Evolutionary conservation across 2,797 vertebrate species (phyloP).

Genomic region (Thaleichthys pacificus): DNA sequence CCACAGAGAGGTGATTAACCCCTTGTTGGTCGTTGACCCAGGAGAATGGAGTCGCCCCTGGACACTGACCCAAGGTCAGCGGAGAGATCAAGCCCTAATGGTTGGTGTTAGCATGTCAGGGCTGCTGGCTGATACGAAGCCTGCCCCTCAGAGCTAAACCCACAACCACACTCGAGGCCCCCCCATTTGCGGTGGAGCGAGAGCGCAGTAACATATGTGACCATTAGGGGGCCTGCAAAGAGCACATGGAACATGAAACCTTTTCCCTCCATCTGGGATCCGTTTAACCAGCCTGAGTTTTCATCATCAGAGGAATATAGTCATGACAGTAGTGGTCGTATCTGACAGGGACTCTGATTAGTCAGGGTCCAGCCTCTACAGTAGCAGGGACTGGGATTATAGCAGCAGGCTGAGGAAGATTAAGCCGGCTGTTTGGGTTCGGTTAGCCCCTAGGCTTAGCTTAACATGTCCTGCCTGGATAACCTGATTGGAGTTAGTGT

Average conservation of each 20-base stretch:
- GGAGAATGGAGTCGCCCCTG: background rate
- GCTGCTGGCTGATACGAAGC: background rate
- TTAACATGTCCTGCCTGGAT: background rate
- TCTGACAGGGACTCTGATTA: background rate
- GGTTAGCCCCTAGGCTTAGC: background rate
- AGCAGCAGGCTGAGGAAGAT: background rate
- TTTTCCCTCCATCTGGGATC: too few species aligned
- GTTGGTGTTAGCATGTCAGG: background rate
- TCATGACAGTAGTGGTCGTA: too few species aligned
- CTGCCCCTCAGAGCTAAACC: background rate
- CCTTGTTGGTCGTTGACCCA: background rate
- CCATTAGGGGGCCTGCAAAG: background rate
- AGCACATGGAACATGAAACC: background rate
- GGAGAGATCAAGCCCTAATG: background rate
- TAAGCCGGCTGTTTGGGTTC: background rate
- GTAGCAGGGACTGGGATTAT: background rate
- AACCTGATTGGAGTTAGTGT: slow-evolving; percentile 9
- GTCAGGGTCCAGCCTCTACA: background rate
- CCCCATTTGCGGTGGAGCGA: background rate
- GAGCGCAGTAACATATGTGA: background rate
- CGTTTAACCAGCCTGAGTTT: too few species aligned
- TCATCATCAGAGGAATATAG: too few species aligned
- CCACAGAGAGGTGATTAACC: background rate
- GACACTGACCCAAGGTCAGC: background rate
- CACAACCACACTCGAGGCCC: background rate